Conservation (phyloP, 2,797 vertebrate species). For the Adelosebastes latens region DNA sequence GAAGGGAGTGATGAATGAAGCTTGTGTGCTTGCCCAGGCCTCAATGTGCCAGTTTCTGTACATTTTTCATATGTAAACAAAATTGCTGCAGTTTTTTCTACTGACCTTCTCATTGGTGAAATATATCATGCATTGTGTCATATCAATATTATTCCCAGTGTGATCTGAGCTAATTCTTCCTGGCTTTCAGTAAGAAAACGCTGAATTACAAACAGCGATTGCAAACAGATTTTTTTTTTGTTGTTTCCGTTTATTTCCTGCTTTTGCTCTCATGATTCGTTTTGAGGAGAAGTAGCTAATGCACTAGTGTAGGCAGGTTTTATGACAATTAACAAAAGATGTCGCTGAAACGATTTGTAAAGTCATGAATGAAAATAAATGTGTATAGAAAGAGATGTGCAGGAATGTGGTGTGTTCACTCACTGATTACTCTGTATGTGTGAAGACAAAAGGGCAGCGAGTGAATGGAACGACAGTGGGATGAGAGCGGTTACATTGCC, state of each 20-base stretch:
- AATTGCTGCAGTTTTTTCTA: slow-evolving; percentile 48
- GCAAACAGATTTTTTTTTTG: neutral
- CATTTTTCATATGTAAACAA: slow-evolving; percentile 40
- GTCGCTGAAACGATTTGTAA: slow-evolving; percentile 71
- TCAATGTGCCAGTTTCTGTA: slow-evolving; percentile 30
- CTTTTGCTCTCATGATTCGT: slow-evolving; percentile 45
- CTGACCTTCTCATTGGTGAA: slow-evolving; percentile 36
- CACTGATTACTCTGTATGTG: slow-evolving; percentile 23
- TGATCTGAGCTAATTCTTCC: neutral
- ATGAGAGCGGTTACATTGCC: slow-evolving; percentile 28
- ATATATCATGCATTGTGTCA: slow-evolving; percentile 35
- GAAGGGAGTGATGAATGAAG: slow-evolving; percentile 24
- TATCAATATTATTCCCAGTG: slow-evolving; percentile 24
- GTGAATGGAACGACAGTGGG: slow-evolving; percentile 35
- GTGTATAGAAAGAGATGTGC: slow-evolving; percentile 55
- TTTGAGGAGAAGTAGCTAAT: slow-evolving; percentile 60
- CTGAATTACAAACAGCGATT: slow-evolving; percentile 4
- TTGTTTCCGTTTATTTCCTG: slow-evolving; percentile 4
- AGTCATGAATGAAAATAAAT: slow-evolving; percentile 75
- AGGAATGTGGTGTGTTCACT: slow-evolving; percentile 37
- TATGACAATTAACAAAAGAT: slow-evolving; percentile 67
- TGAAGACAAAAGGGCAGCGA: slow-evolving; percentile 13
- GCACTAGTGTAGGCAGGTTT: slow-evolving; percentile 71
- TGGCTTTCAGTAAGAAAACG: slow-evolving; percentile 15
- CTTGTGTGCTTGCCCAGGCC: slow-evolving; percentile 30